These are phyloP conservation scores for Hesperophylax magnus DNA, from an alignment of 1,140 invertebrate genomes.

Conservation along the genomic window DNA sequence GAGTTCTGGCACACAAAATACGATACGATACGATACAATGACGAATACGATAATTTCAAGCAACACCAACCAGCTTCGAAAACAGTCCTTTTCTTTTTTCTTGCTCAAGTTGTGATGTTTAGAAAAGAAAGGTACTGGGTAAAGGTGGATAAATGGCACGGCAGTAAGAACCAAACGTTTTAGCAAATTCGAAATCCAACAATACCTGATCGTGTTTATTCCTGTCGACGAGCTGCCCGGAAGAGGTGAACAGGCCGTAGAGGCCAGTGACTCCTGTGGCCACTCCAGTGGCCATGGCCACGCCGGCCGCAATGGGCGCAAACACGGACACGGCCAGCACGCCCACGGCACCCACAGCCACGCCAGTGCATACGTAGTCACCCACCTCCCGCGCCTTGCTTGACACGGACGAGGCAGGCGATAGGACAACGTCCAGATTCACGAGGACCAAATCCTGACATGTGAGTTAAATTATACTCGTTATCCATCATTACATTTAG, in stretches of 20 bases:
- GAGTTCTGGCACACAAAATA: too few relatives aligned
- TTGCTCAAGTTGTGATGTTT: too few relatives aligned
- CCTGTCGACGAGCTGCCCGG: slow-evolving; percentile 42
- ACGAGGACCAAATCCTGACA: slow-evolving; percentile 15
- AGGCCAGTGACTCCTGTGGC: slow-evolving; percentile 28
- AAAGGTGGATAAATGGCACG: too few relatives aligned
- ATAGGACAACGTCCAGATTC: neutral
- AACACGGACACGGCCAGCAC: slow-evolving; percentile 46
- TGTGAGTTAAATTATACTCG: neutral
- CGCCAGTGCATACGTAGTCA: slow-evolving; percentile 10
- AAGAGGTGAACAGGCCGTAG: slow-evolving; percentile 31
- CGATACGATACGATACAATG: too few relatives aligned
- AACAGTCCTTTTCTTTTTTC: too few relatives aligned
- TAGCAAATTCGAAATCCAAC: too few relatives aligned
- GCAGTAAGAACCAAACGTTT: too few relatives aligned
- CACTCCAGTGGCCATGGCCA: slow-evolving; percentile 19
- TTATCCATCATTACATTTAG: too few relatives aligned
- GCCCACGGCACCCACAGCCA: slow-evolving; percentile 39
- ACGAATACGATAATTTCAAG: too few relatives aligned
- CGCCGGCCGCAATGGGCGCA: slow-evolving; percentile 41
- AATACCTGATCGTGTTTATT: slow-evolving; percentile 60
- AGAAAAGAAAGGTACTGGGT: too few relatives aligned
- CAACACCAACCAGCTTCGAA: too few relatives aligned
- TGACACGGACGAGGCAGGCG: slow-evolving; percentile 38
- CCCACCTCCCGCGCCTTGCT: neutral